These are phyloP conservation scores for Oreortyx pictus DNA, from an alignment of 2,797 vertebrate genomes.

Conservation along the genomic window DNA sequence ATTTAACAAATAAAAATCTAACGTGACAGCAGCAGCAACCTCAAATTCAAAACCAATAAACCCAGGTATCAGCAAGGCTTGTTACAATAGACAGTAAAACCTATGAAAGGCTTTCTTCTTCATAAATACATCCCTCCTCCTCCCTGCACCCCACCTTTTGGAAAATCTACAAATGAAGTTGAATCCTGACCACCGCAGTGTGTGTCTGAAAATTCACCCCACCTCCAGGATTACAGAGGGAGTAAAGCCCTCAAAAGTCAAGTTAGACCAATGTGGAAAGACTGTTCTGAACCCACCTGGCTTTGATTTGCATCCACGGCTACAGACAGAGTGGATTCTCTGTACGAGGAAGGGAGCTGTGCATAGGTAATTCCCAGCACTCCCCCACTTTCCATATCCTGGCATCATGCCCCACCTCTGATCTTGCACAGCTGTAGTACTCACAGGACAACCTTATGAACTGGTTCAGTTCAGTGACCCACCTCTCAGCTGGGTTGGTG, in stretches of 20 bases:
- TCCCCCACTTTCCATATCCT: not conserved
- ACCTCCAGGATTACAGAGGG: not conserved
- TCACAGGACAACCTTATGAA: not conserved
- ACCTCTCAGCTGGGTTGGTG: accelerated
- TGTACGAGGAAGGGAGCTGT: not conserved
- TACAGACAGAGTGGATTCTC: not conserved
- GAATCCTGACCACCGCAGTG: not conserved
- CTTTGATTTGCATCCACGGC: not conserved
- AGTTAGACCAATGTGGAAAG: not conserved
- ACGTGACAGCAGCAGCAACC: conserved; percentile 12
- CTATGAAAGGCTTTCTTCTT: conserved; percentile 20
- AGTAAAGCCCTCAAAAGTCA: not conserved
- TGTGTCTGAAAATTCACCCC: not conserved
- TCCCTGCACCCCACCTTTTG: not conserved
- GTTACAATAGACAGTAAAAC: not conserved
- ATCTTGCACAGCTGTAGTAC: not conserved
- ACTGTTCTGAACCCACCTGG: not conserved
- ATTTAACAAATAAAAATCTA: conserved; percentile 52
- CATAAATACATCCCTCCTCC: not conserved
- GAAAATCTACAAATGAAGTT: not conserved
- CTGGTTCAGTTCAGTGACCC: not conserved
- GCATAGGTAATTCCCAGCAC: not conserved
- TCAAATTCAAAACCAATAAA: conserved; percentile 20
- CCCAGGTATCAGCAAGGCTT: not conserved
- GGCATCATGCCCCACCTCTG: accelerated